Evolutionary conservation across 2,888 invertebrate genomes (phyloP).

Genomic region (Plebejus argus): DNA sequence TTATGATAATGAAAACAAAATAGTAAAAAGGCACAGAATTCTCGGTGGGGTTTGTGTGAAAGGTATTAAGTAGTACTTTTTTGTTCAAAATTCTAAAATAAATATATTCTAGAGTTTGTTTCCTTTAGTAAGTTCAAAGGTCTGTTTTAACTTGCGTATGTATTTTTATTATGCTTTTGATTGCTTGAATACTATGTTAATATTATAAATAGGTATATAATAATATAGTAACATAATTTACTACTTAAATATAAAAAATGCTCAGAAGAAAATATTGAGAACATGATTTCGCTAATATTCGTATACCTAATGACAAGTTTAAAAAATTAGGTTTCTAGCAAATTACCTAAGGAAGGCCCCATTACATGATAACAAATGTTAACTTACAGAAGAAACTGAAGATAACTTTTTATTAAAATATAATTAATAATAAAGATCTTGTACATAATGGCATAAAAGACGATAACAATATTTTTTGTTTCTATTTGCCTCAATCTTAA

Average conservation of each 20-base stretch:
- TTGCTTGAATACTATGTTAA: neutral
- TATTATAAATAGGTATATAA: neutral
- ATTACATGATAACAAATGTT: neutral
- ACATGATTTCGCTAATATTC: neutral
- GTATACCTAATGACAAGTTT: conserved; percentile 2
- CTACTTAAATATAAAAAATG: conserved; percentile 8
- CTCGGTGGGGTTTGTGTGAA: conserved; percentile 3
- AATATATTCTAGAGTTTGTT: neutral
- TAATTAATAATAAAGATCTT: neutral
- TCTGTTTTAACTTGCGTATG: neutral
- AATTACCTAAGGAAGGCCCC: conserved; percentile 21
- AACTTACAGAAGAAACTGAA: neutral
- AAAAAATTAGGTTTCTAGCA: conserved; percentile 12
- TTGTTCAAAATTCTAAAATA: neutral
- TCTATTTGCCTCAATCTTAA: neutral
- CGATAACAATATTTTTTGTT: neutral
- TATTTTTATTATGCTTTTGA: neutral
- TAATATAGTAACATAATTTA: neutral
- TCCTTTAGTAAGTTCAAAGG: neutral
- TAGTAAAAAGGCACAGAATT: neutral
- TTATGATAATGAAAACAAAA: neutral
- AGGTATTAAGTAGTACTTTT: neutral
- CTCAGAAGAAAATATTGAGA: neutral
- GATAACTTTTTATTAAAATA: neutral
- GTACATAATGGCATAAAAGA: neutral